These are phyloP conservation scores for Melipona quadrifasciata DNA, from an alignment of 1,140 invertebrate genomes.

Conservation along the genomic window DNA sequence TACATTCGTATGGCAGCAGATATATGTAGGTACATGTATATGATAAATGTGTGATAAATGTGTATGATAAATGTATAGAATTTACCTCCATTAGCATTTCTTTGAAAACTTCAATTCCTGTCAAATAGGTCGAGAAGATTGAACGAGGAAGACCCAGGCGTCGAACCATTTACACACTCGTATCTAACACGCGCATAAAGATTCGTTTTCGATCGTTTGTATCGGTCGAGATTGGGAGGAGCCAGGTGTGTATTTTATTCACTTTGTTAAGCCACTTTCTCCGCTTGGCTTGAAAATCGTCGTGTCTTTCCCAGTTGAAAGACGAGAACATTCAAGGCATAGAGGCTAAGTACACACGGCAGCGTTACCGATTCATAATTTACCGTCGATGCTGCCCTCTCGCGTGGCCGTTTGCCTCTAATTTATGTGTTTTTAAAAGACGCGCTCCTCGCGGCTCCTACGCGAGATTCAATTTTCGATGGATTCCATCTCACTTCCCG, in stretches of 20 bases:
- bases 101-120: neutral
- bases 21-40: neutral
- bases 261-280: slow-evolving; percentile 20
- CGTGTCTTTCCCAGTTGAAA: neutral
- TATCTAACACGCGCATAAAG: neutral
- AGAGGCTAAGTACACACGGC: slow-evolving; percentile 48
- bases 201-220: neutral
- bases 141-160: neutral
- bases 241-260: slow-evolving; percentile 27
- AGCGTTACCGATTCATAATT: slow-evolving; percentile 79
- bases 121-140: neutral
- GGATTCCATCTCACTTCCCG: slow-evolving; percentile 21
- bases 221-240: slow-evolving; percentile 3
- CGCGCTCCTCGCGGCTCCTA: slow-evolving; percentile 50
- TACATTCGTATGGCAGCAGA: neutral
- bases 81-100: neutral
- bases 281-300: neutral
- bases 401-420: slow-evolving; percentile 77
- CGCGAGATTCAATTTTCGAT: slow-evolving; percentile 70
- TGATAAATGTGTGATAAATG: too few relatives aligned
- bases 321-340: slow-evolving; percentile 64
- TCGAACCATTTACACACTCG: neutral
- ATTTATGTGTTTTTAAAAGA: slow-evolving; percentile 82
- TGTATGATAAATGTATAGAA: neutral
- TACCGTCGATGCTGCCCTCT: slow-evolving; percentile 76